These are phyloP conservation scores for Pseudobourletiella spinata DNA, from an alignment of 1,140 invertebrate species.

Conservation along the genomic window DNA sequence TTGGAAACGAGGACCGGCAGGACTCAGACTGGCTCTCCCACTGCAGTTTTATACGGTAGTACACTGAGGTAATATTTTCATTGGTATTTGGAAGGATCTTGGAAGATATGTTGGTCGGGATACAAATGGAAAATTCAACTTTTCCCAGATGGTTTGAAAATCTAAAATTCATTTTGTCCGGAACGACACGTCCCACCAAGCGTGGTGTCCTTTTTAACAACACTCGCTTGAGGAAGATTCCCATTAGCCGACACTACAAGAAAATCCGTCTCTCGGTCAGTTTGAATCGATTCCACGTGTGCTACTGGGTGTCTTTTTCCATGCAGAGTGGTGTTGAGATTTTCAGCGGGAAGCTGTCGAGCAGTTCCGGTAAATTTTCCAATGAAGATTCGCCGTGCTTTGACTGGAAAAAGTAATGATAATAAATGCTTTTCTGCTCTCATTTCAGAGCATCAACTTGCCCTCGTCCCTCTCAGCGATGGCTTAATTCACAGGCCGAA, in stretches of 20 bases:
- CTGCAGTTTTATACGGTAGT: slow-evolving; percentile 78
- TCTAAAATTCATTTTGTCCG: slow-evolving; percentile 88
- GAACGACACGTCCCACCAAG: slow-evolving; percentile 84
- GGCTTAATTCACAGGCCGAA: slow-evolving; percentile 74
- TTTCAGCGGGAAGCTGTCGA: slow-evolving; percentile 71
- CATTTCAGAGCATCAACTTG: slow-evolving; percentile 59
- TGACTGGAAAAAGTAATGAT: not conserved
- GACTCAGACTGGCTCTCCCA: slow-evolving; percentile 47
- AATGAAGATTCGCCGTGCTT: not conserved
- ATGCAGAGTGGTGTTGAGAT: slow-evolving; percentile 90
- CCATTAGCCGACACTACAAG: slow-evolving; percentile 87
- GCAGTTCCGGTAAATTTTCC: slow-evolving; percentile 53
- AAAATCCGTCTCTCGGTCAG: slow-evolving; percentile 74
- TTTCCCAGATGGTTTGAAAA: slow-evolving; percentile 79
- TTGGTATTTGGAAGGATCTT: no score
- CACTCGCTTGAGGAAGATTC: slow-evolving; percentile 69
- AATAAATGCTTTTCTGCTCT: not conserved
- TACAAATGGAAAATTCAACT: not conserved
- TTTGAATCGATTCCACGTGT: slow-evolving; percentile 83
- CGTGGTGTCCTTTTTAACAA: slow-evolving; percentile 81
- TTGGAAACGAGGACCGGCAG: slow-evolving; percentile 60
- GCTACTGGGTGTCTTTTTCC: slow-evolving; percentile 97
- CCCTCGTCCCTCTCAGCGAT: slow-evolving; percentile 67
- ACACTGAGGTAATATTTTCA: slow-evolving; percentile 60
- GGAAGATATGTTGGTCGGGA: not conserved